Evolutionary conservation across 2,797 vertebrate genomes (phyloP).

Genomic region (Myotis pilosus): DNA sequence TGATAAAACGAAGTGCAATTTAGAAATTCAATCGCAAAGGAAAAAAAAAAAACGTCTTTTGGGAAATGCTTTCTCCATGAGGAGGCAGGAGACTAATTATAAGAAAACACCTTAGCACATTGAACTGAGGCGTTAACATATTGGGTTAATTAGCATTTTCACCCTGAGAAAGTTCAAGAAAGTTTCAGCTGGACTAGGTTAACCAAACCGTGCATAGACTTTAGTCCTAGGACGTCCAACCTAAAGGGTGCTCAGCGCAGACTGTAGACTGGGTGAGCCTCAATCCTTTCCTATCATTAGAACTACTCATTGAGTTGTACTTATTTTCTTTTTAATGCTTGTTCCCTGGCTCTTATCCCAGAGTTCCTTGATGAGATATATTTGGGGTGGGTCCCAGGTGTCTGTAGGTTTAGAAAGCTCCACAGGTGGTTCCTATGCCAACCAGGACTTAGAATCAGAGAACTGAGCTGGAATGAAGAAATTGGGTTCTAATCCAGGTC

Average conservation of each 20-base stretch:
- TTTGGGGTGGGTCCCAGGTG: background rate
- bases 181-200: background rate
- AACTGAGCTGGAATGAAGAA: background rate
- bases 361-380: background rate
- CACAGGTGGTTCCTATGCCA: background rate
- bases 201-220: background rate
- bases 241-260: background rate
- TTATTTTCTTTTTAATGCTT: background rate
- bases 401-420: background rate
- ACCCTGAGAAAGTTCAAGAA: slow-evolving; percentile 7
- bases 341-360: background rate
- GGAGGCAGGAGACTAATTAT: slow-evolving; percentile 59
- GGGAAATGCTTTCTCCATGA: slow-evolving; percentile 48
- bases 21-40: slow-evolving; percentile 16
- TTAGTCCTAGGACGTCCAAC: background rate
- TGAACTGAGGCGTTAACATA: slow-evolving; percentile 15
- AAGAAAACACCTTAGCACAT: slow-evolving; percentile 35
- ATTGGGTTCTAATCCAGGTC: slow-evolving; percentile 6
- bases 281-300: background rate
- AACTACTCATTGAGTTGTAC: background rate
- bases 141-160: slow-evolving; percentile 49
- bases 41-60: slow-evolving; percentile 40
- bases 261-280: background rate
- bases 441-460: slow-evolving; percentile 8
- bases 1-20: slow-evolving; percentile 43